phyloP scores from a whole-genome alignment of 1,140 invertebrate species.

The Colletes latitarsis region DNA sequence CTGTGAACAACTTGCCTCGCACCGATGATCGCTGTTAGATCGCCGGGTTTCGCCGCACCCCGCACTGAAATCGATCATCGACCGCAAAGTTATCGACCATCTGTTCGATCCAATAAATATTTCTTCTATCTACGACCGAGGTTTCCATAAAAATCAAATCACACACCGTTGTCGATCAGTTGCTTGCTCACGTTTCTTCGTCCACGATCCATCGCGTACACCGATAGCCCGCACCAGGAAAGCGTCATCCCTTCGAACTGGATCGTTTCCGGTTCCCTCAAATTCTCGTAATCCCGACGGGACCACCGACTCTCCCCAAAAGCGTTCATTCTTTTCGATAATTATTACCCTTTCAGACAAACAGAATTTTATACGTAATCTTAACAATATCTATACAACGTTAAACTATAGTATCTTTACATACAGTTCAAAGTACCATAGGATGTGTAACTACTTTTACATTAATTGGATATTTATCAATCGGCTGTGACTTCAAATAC shows the following conservation, averaged over 20 bases:
- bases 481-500: no score
- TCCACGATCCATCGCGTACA: constrained; percentile 69
- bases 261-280: not conserved
- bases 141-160: constrained; percentile 8
- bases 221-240: constrained; percentile 73
- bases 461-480: no score
- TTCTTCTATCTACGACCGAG: not conserved
- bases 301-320: not conserved
- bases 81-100: not conserved
- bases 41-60: constrained; percentile 90
- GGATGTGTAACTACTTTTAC: no score
- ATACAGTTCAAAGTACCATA: no score
- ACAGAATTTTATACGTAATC: no score
- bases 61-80: constrained; percentile 81
- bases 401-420: no score
- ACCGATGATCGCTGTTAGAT: constrained; percentile 94
- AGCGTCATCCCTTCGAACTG: constrained; percentile 59
- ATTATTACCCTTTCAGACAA: no score
- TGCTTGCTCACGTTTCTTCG: constrained; percentile 69
- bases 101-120: not conserved
- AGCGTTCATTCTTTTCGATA: constrained; percentile 3
- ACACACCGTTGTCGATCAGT: constrained; percentile 74
- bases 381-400: no score
- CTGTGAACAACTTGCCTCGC: constrained; percentile 84
- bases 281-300: rapidly evolving